Evolutionary conservation across 2,113 vertebrate genomes (phyloP).

Genomic region (Mormyrus iriodes): DNA sequence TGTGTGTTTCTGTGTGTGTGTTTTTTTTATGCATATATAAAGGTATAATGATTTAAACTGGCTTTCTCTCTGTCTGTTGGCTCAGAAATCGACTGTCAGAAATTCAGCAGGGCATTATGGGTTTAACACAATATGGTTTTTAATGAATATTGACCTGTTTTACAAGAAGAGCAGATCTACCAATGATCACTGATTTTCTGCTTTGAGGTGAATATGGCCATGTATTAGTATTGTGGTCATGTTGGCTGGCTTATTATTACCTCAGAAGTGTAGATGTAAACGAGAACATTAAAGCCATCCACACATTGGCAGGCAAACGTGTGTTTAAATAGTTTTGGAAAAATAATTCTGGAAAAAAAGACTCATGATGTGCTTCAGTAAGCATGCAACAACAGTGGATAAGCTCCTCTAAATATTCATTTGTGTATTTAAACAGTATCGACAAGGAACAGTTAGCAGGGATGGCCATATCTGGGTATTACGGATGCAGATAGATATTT

Average conservation of each 20-base stretch:
- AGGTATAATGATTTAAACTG: background rate
- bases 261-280: background rate
- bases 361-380: background rate
- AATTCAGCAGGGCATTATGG: background rate
- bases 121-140: background rate
- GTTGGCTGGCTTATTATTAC: background rate
- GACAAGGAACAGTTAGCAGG: background rate
- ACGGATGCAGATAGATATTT: background rate
- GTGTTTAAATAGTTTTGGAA: conserved; percentile 1
- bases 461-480: background rate
- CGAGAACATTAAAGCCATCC: background rate
- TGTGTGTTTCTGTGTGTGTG: background rate
- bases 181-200: background rate
- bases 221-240: background rate
- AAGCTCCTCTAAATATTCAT: background rate
- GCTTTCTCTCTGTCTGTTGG: background rate
- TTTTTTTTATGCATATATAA: background rate
- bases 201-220: background rate
- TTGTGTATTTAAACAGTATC: background rate
- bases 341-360: background rate
- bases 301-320: background rate
- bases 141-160: conserved; percentile 3
- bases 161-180: background rate
- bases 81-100: background rate
- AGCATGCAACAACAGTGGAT: background rate